Conservation (phyloP, 2,113 vertebrate genomes). For the Gymnarchus niloticus region DNA sequence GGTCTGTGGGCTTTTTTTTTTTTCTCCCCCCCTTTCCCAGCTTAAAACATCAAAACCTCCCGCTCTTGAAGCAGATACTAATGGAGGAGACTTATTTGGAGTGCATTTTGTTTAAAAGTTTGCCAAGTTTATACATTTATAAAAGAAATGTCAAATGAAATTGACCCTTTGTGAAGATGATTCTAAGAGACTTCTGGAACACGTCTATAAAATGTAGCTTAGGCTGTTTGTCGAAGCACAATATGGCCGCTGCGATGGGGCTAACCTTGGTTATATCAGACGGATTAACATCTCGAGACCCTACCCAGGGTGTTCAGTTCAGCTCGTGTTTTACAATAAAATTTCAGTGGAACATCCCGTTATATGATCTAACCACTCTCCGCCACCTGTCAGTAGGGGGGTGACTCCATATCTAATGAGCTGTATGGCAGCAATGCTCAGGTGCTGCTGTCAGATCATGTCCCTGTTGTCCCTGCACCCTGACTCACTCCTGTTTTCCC, state of each 20-base stretch:
- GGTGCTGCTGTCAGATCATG: neutral
- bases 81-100: neutral
- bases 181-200: neutral
- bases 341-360: neutral
- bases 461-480: neutral
- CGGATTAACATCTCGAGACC: neutral
- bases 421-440: neutral
- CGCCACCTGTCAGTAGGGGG: neutral
- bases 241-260: neutral
- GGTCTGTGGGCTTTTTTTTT: neutral
- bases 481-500: neutral
- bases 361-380: neutral
- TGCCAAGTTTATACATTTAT: neutral
- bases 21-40: too few species aligned
- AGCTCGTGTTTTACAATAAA: neutral
- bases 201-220: neutral
- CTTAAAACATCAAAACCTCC: neutral
- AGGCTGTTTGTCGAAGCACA: neutral
- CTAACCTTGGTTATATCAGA: neutral
- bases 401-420: neutral
- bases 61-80: neutral
- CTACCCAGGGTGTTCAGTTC: neutral
- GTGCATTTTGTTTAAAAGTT: neutral
- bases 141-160: neutral
- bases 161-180: neutral